Evolutionary conservation across 2,113 vertebrate genomes (phyloP).

Genomic region (Ciconia stormi): DNA sequence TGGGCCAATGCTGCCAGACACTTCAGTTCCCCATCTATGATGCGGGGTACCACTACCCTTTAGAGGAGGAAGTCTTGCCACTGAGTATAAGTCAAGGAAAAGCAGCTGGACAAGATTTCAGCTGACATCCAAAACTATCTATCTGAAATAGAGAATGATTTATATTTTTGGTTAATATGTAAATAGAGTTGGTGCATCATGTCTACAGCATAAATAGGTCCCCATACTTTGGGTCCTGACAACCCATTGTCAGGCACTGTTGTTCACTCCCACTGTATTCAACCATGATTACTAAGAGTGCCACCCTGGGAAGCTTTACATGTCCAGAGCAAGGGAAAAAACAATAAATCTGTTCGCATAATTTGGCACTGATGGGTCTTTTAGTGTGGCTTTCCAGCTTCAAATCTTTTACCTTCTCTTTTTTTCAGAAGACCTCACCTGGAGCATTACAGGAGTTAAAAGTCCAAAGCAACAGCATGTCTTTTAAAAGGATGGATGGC

Average conservation of each 20-base stretch:
- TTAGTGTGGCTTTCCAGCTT: neutral
- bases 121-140: neutral
- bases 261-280: neutral
- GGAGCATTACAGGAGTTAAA: neutral
- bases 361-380: neutral
- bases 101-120: neutral
- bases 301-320: neutral
- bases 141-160: neutral
- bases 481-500: neutral
- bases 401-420: neutral
- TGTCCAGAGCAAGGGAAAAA: neutral
- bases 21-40: neutral
- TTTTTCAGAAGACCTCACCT: neutral
- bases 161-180: neutral
- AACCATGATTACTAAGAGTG: neutral
- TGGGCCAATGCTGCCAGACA: neutral
- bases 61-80: neutral
- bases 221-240: neutral
- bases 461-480: neutral
- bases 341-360: neutral
- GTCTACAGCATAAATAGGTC: neutral
- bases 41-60: neutral
- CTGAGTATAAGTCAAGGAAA: neutral
- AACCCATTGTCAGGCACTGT: fast-evolving
- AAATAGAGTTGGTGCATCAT: neutral